Conservation (phyloP, 2,113 vertebrate species). For the Osmerus eperlanus region DNA sequence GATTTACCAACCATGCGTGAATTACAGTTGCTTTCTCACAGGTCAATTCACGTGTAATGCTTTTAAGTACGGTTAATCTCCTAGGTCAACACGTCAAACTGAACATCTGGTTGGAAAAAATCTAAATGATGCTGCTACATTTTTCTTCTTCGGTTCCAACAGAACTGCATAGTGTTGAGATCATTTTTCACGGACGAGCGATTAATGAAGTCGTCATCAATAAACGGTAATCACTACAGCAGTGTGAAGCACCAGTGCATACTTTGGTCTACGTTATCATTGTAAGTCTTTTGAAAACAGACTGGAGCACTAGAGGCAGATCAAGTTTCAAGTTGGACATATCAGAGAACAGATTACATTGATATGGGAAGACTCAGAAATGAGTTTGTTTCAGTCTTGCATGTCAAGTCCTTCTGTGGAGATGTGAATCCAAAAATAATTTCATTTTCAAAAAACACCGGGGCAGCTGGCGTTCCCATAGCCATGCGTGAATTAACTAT, state of each 20-base stretch:
- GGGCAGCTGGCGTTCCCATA: constrained; percentile 82
- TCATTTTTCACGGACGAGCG: no score
- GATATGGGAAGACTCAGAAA: constrained; percentile 61
- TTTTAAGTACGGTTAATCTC: constrained; percentile 35
- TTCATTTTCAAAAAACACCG: constrained; percentile 72
- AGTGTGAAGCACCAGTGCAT: neutral
- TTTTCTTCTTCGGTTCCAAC: no score
- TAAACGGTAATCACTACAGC: no score
- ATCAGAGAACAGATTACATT: constrained; percentile 49
- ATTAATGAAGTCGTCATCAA: no score
- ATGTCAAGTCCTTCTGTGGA: constrained; percentile 73
- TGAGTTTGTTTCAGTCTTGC: constrained; percentile 64
- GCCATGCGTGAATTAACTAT: constrained; percentile 71
- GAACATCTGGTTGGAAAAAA: constrained; percentile 62
- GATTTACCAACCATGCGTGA: constrained; percentile 17
- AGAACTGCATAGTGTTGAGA: no score
- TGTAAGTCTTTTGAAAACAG: constrained; percentile 37
- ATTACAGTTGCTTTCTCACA: constrained; percentile 8
- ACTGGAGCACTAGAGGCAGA: neutral
- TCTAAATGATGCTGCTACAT: constrained; percentile 45
- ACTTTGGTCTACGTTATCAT: neutral
- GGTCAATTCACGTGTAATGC: constrained; percentile 21
- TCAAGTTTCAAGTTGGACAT: neutral
- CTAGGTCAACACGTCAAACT: constrained; percentile 50
- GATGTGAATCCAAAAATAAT: constrained; percentile 69